Evolutionary conservation across 2,888 invertebrate species (phyloP), one percentile per base, ranked within the genome.

Genomic region (Bembecia ichneumoniformis): DNA sequence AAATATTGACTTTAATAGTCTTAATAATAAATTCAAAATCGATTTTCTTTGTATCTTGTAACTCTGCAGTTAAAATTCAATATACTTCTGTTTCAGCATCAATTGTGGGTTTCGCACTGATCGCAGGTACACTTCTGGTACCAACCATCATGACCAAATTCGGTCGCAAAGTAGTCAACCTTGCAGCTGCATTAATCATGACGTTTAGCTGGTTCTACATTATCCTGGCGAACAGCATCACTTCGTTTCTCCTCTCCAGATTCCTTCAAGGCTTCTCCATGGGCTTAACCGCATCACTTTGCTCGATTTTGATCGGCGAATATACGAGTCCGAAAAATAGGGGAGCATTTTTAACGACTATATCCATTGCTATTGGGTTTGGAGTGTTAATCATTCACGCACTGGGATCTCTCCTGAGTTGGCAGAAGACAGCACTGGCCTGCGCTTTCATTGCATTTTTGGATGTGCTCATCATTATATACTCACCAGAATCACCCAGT

Each of bases 301-400:
- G 71, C 3, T 70, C 86, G 0, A 78, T 88, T 3, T 79, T 83
- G 49, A 74, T 87, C 28, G 83, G 82, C 5, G 89, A 89, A 66
- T 83, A 77, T 34, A 77, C 82, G 2, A 80, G 84, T 49, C 90
- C 88, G 0, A 78, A 74, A 49, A 78, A 89, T 47, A 76, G 91
- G 35, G 90, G 91, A 1, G 75, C 87, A 3, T 77, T 90, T 3
- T 74, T 90, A 34, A 82, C 90, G 13, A 77, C 82, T 3, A 81
- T 89, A n/a, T 86, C 89, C 0, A 66, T 90, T 7, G 78, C 87
- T 0, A 82, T 89, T 14, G 86, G 90, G 0, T 47, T 77, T 9
- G 91, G 91, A 3, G 87, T 91, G 7, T 70, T 90, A 1, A 50
- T 86, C 0, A 80, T 88, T 13, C 91, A 91, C 58, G 58, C 77